Evolutionary conservation across 2,113 vertebrate species (phyloP).

Genomic region (Bubo scandiacus): DNA sequence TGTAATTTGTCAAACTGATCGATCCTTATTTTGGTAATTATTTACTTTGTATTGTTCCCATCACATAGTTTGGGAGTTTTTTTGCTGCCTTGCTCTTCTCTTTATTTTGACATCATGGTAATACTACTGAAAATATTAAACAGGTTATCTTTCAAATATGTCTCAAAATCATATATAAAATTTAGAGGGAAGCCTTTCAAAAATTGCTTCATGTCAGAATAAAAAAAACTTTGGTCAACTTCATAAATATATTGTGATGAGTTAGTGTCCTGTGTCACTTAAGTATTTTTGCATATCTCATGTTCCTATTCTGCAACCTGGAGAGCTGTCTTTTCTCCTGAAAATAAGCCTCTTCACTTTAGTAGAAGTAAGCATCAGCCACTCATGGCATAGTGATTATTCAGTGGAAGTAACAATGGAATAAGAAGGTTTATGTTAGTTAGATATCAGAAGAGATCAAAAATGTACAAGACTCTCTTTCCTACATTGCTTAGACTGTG

Average conservation of each 20-base stretch:
- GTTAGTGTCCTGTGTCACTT: not conserved
- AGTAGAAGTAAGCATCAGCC: not conserved
- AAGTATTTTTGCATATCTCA: not conserved
- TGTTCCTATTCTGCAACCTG: not conserved
- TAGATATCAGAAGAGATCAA: not conserved
- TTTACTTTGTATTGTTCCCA: not conserved
- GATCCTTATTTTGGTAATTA: not conserved
- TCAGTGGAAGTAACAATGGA: not conserved
- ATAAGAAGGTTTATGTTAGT: conserved; percentile 12
- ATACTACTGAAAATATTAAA: not conserved
- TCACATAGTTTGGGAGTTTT: not conserved
- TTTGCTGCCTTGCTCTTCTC: not conserved
- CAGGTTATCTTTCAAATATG: not conserved
- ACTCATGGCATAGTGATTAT: not conserved
- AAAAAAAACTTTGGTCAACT: not conserved
- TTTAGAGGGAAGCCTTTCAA: not conserved
- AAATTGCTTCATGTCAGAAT: not conserved
- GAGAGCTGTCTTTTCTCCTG: not conserved
- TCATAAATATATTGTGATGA: not conserved
- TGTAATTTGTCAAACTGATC: not conserved
- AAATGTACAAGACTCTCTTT: not conserved
- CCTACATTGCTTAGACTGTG: not conserved
- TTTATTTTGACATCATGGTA: not conserved
- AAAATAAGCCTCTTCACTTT: not conserved
- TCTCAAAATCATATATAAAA: not conserved